Evolutionary conservation across 2,888 invertebrate species (phyloP).

Genomic region (Thysanoteuthis rhombus): DNA sequence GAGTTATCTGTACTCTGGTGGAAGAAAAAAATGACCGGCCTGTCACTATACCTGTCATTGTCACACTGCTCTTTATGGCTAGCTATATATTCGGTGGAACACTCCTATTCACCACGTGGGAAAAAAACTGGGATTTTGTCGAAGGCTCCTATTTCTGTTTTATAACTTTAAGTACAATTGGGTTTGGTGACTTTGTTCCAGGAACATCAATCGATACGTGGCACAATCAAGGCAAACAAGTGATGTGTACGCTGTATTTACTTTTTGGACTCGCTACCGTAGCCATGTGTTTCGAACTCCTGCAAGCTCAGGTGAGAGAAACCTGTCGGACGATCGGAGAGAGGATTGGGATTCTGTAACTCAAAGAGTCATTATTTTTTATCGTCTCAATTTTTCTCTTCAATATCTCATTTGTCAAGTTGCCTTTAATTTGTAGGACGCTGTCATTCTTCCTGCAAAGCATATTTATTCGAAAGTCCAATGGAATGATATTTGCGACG

Average conservation of each 20-base stretch:
- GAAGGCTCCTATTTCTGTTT: conserved; percentile 77
- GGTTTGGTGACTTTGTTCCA: conserved; percentile 69
- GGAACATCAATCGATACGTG: conserved; percentile 56
- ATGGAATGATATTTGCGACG: background rate
- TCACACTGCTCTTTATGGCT: conserved; percentile 90
- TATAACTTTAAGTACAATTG: conserved; percentile 68
- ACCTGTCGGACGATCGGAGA: conserved; percentile 65
- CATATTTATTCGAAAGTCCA: background rate
- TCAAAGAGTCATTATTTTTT: background rate
- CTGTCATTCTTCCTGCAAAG: background rate
- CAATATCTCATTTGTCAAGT: background rate
- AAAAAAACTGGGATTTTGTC: conserved; percentile 91
- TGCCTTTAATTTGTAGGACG: background rate
- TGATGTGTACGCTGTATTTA: conserved; percentile 66
- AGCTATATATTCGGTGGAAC: conserved; percentile 91
- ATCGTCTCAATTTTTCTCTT: no score
- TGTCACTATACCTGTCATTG: conserved; percentile 81
- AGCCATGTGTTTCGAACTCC: conserved; percentile 70
- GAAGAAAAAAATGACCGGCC: conserved; percentile 31
- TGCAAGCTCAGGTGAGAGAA: conserved; percentile 68
- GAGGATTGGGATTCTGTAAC: conserved; percentile 62
- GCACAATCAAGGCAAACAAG: conserved; percentile 59
- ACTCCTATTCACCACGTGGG: conserved; percentile 90
- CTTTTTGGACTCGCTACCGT: conserved; percentile 68
- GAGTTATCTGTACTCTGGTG: background rate